Evolutionary conservation across 2,113 vertebrate genomes (phyloP), one percentile per base, ranked within the genome.

Genomic region (Catharus fuscescens): DNA sequence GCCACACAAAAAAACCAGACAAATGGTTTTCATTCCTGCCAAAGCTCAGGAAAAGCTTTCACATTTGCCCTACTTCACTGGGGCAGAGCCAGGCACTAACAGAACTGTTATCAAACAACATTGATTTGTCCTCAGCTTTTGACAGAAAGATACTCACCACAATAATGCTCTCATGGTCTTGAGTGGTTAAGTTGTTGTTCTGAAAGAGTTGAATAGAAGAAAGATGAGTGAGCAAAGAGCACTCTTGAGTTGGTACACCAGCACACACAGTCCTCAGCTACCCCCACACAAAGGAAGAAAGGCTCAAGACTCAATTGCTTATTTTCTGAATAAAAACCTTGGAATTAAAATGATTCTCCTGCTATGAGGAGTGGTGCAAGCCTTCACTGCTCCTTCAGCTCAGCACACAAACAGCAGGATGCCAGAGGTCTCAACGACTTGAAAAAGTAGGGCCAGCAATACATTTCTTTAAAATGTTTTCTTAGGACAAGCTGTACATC

Each of bases 141-240:
- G 53, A 62, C n/a, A 90, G 74, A 60, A 71, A 12, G 18, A 70
- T 38, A 98, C 99, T 99, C 96, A 99, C 99, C 99, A 99, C 98
- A 62, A 99, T 99, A 97, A 99, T 99, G 98, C 99, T 99, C 98
- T 99, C 99, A 8, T 99, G 99, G 95, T 99, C 99, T 98, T 99
- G 99, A 97, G 99, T 95, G 87, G 98, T 99, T 98, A 99, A 98
- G 93, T 98, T 99, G 82, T 98, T 99, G 97, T 99, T 99, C 99
- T 99, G 98, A 66, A 97, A 97, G 88, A 93, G 54, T 57, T 13
- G 64, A 79, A 79, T 0, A 42, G 56, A 85, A 74, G 42, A 69
- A 52, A 74, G 71, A 80, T 12, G 14, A 88, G 45, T 91, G 62
- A 92, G 40, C 1, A 12, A 76, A 78, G 48, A 64, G 48, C 25